Percentiles rank a stretch among this genome's conserved stretches.
These are phyloP conservation scores for Nymphicus hollandicus DNA, from an alignment of 2,113 vertebrate species.

Conservation along the genomic window DNA sequence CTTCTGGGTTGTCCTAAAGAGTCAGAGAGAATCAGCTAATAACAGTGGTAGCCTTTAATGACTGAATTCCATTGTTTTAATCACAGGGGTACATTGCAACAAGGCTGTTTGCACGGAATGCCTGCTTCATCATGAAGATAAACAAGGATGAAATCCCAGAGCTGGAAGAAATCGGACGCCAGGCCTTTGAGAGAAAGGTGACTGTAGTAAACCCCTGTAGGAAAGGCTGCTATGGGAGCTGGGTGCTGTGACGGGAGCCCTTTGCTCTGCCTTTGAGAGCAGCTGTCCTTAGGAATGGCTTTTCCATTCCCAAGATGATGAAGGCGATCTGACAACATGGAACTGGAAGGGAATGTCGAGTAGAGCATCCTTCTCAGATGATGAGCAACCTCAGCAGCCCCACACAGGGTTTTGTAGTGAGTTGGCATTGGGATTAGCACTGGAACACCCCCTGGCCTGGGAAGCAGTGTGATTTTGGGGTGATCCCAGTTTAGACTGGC, in stretches of 20 bases:
- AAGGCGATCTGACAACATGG: background rate
- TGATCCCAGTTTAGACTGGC: background rate
- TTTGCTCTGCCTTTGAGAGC: background rate
- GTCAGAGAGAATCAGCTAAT: background rate
- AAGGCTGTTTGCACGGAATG: slow-evolving; percentile 51
- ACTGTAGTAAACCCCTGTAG: background rate
- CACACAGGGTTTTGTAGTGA: background rate
- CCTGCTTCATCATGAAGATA: slow-evolving; percentile 75
- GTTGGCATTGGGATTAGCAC: background rate
- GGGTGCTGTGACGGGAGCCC: background rate
- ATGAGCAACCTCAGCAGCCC: background rate
- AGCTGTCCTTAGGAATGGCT: background rate
- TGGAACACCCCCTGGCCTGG: background rate
- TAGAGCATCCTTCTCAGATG: background rate
- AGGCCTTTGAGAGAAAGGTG: slow-evolving; percentile 71
- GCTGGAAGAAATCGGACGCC: slow-evolving; percentile 29
- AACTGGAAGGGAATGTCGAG: background rate
- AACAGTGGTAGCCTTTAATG: background rate
- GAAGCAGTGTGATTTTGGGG: background rate
- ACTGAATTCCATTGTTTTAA: background rate
- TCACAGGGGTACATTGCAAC: slow-evolving; percentile 71
- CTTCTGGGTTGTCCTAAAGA: background rate
- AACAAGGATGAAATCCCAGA: slow-evolving; percentile 30
- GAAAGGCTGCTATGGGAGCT: background rate
- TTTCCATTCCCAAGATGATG: background rate